These are phyloP conservation scores for Mesocricetus auratus DNA, from an alignment of 2,113 vertebrate genomes.

Conservation along the genomic window DNA sequence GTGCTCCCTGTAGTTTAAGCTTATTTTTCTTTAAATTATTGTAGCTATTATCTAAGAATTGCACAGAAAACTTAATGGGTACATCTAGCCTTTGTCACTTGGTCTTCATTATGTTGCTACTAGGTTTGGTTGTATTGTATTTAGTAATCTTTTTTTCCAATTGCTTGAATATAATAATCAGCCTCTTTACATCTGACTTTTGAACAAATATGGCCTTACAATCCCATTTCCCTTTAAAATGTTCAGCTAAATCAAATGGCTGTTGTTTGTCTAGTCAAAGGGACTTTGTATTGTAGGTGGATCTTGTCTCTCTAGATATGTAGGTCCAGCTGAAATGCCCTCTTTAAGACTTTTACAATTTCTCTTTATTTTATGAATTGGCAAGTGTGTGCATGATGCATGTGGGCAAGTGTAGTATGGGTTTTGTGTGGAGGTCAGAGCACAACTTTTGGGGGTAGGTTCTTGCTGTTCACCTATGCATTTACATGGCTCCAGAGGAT, in stretches of 20 bases:
- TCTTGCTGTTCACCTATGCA: neutral
- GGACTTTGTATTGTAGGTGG: neutral
- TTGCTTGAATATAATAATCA: slow-evolving; percentile 30
- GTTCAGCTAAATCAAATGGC: slow-evolving; percentile 4
- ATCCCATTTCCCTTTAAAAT: neutral
- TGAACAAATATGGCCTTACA: neutral
- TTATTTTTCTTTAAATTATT: neutral
- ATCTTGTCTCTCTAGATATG: neutral
- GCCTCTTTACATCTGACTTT: neutral
- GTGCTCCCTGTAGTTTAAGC: neutral
- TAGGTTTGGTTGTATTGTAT: slow-evolving; percentile 5
- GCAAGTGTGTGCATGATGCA: neutral
- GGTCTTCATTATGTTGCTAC: neutral
- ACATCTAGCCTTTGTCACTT: neutral
- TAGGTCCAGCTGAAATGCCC: neutral
- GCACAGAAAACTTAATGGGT: neutral
- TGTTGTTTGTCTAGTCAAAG: slow-evolving; percentile 16
- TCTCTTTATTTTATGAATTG: neutral
- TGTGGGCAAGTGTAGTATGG: neutral
- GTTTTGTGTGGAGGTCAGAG: neutral
- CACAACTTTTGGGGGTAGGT: neutral
- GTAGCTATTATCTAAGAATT: slow-evolving; percentile 23
- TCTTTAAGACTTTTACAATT: neutral
- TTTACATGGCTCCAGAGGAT: neutral
- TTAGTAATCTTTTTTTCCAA: neutral